Conservation (phyloP, 2,113 vertebrate genomes). For the Rattus rattus region DNA sequence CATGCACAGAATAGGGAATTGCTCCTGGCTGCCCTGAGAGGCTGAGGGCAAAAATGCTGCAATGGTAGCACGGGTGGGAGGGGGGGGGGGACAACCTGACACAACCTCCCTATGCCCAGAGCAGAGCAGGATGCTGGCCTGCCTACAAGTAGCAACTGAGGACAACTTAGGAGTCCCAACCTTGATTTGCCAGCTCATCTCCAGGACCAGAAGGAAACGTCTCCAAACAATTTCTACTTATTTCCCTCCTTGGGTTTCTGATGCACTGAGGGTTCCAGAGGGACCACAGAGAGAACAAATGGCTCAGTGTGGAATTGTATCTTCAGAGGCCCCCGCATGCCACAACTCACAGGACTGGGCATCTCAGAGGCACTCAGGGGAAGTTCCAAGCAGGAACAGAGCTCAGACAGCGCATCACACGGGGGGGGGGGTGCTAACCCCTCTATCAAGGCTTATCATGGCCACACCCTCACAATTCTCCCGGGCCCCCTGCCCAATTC, state of each 20-base stretch:
- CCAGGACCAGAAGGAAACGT: background rate
- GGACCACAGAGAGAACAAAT: fast-evolving
- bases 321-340: fast-evolving
- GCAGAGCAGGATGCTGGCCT: fast-evolving
- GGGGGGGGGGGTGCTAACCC: background rate
- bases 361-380: fast-evolving
- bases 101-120: fast-evolving
- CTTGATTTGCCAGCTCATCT: background rate
- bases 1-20: background rate
- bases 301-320: fast-evolving
- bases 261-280: fast-evolving
- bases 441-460: too few relatives aligned
- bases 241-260: background rate
- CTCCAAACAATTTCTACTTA: background rate
- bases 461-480: background rate
- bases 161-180: fast-evolving
- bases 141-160: background rate
- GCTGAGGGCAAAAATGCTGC: background rate
- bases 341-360: background rate
- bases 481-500: background rate
- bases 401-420: background rate
- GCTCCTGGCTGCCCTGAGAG: conserved; percentile 11
- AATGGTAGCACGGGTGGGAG: fast-evolving
- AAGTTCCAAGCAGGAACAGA: background rate
- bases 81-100: too few relatives aligned